These are phyloP conservation scores for Leptodactylus fallax DNA, from an alignment of 2,797 vertebrate genomes.

Conservation along the genomic window DNA sequence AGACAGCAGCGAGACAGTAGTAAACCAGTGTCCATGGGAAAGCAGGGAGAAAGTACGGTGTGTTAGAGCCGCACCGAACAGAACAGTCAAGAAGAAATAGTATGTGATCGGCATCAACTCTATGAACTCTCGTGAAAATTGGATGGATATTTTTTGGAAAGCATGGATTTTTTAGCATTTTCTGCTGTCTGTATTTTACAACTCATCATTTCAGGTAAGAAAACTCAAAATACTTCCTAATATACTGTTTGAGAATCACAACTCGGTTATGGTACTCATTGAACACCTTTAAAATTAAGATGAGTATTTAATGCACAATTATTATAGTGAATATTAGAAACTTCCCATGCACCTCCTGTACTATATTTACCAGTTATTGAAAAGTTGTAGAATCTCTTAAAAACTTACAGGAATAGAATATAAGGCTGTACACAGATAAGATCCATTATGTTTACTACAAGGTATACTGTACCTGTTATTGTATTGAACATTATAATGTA, in stretches of 20 bases:
- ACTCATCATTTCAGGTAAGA: conserved; percentile 78
- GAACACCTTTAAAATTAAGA: background rate
- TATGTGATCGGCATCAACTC: conserved; percentile 67
- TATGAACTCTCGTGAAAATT: conserved; percentile 74
- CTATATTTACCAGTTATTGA: too few species aligned
- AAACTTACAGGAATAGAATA: too few species aligned
- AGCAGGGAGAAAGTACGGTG: conserved; percentile 36
- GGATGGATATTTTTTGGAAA: conserved; percentile 79
- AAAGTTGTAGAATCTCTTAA: too few species aligned
- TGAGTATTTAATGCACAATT: too few species aligned
- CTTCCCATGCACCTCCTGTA: too few species aligned
- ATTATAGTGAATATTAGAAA: too few species aligned
- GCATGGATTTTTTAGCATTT: conserved; percentile 78
- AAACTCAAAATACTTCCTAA: background rate
- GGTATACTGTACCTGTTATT: too few species aligned
- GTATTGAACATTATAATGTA: too few species aligned
- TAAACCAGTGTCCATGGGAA: conserved; percentile 67
- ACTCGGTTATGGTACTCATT: background rate
- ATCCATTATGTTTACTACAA: too few species aligned
- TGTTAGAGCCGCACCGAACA: conserved; percentile 17
- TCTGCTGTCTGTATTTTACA: conserved; percentile 75
- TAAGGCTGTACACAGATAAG: too few species aligned
- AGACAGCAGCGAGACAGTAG: conserved; percentile 79
- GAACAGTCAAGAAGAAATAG: background rate
- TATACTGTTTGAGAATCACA: background rate